phyloP scores from a whole-genome alignment of 2,113 vertebrate species.

The Amphilophus citrinellus region DNA sequence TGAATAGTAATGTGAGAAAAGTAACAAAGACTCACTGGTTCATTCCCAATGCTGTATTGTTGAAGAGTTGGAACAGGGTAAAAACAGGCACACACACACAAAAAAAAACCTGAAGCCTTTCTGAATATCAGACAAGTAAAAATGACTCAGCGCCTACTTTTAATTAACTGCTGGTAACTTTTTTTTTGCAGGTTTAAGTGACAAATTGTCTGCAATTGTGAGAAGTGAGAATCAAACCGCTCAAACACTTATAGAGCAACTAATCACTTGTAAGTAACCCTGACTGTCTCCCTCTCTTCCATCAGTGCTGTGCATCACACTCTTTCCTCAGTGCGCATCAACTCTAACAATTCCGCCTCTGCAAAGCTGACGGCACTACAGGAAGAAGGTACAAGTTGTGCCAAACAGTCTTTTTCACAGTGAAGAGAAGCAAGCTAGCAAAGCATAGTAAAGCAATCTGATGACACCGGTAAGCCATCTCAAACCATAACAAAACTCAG shows the following conservation, averaged over 20 bases:
- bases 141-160: not conserved
- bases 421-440: not conserved
- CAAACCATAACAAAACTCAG: not conserved
- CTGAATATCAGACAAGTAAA: not conserved
- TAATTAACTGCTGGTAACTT: not conserved
- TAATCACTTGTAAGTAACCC: not conserved
- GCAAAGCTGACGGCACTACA: not conserved
- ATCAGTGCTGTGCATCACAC: not conserved
- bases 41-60: not conserved
- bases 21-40: slow-evolving; percentile 4
- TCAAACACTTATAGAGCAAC: not conserved
- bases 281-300: not conserved
- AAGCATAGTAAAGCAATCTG: slow-evolving; percentile 10
- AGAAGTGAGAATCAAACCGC: slow-evolving; percentile 9
- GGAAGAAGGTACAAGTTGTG: not conserved
- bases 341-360: not conserved
- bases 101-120: not conserved
- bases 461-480: not conserved
- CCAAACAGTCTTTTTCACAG: not conserved
- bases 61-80: too few relatives aligned
- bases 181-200: not conserved
- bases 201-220: not conserved
- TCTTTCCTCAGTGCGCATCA: not conserved
- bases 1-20: slow-evolving; percentile 31
- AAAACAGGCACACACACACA: fast-evolving